phyloP scores from a whole-genome alignment of 1,140 invertebrate species.

The Sogatella furcifera region DNA sequence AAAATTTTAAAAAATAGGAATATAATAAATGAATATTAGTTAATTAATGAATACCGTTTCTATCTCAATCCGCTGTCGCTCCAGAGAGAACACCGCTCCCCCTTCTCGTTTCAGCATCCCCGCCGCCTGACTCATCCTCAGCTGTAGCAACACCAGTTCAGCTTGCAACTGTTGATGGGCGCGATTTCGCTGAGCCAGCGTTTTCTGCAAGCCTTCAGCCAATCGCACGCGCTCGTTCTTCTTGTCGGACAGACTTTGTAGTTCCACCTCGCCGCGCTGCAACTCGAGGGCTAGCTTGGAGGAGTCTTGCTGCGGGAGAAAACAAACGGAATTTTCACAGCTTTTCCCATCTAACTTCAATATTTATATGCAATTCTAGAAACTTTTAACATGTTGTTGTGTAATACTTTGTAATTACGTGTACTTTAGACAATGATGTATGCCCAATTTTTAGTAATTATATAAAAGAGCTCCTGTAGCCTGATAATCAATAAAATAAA shows the following conservation, averaged over 20 bases:
- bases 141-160: conserved; percentile 46
- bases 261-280: background rate
- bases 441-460: no score
- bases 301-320: no score
- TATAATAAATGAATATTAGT: background rate
- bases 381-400: no score
- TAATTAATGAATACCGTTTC: conserved; percentile 35
- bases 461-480: no score
- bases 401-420: no score
- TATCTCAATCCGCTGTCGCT: conserved; percentile 44
- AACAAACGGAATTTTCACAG: no score
- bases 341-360: no score
- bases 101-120: conserved; percentile 41
- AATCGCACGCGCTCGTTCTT: background rate
- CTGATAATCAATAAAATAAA: no score
- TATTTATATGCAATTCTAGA: no score
- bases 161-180: conserved; percentile 33
- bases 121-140: conserved; percentile 43
- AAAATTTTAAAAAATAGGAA: no score
- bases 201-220: background rate
- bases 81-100: conserved; percentile 43
- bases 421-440: no score
- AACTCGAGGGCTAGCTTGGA: background rate
- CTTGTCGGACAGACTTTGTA: background rate
- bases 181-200: background rate